Conservation (phyloP, 1,140 invertebrate species). For the Neoseiulus cucumeris region DNA sequence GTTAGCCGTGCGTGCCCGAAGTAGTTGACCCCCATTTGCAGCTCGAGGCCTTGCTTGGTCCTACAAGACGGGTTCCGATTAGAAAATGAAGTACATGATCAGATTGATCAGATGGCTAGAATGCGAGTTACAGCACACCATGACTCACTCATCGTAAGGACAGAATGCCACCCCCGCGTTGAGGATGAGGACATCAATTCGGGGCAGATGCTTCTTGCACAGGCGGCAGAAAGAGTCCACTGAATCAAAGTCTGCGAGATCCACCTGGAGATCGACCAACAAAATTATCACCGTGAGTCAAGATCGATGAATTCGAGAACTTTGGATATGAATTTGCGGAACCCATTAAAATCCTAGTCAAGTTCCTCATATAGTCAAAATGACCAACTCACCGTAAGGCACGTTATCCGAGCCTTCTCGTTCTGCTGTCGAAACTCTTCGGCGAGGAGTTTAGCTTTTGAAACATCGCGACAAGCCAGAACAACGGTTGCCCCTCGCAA, state of each 20-base stretch:
- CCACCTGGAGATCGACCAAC: not conserved
- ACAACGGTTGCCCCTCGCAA: not conserved
- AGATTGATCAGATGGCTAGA: too few species aligned
- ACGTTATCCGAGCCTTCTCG: too few species aligned
- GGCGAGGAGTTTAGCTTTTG: too few species aligned
- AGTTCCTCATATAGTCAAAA: too few species aligned
- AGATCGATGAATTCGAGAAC: too few species aligned
- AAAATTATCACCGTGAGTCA: too few species aligned
- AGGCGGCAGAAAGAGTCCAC: not conserved
- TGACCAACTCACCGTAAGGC: too few species aligned
- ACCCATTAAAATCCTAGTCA: too few species aligned
- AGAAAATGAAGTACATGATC: not conserved
- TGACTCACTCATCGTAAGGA: not conserved
- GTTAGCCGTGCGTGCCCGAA: not conserved
- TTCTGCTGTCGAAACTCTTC: too few species aligned
- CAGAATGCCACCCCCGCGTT: conserved; percentile 2
- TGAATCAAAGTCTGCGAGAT: not conserved
- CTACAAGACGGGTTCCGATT: not conserved
- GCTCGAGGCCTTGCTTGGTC: not conserved
- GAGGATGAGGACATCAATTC: not conserved
- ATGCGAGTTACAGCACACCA: too few species aligned
- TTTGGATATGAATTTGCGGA: too few species aligned
- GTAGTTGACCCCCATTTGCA: conserved; percentile 2
- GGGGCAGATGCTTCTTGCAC: not conserved
- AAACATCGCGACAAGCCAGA: not conserved